phyloP scores from a whole-genome alignment of 2,888 invertebrate genomes.

The Limnephilus auricula region DNA sequence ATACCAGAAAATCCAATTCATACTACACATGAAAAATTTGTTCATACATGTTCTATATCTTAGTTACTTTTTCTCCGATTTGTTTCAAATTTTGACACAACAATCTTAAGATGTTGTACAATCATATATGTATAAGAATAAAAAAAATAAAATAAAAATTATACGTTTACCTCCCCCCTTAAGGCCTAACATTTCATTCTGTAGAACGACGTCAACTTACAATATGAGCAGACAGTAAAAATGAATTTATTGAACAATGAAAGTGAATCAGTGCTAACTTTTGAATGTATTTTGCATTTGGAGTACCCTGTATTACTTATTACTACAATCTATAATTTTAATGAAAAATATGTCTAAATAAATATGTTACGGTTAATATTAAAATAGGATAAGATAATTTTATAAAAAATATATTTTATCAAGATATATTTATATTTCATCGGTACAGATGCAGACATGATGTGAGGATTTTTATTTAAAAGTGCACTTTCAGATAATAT shows the following conservation, averaged over 20 bases:
- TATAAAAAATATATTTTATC: neutral
- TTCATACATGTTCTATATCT: too few species aligned
- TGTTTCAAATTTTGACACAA: too few species aligned
- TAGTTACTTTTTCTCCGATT: too few species aligned
- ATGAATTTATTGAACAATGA: neutral
- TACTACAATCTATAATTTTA: neutral
- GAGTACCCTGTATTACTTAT: neutral
- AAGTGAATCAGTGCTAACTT: neutral
- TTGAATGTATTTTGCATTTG: neutral
- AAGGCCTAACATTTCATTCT: neutral
- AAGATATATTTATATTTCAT: neutral
- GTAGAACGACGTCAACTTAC: neutral
- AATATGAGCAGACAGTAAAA: neutral
- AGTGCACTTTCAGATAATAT: neutral
- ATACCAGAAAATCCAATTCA: too few species aligned
- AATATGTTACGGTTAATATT: neutral
- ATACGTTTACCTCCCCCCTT: too few species aligned
- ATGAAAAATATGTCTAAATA: neutral
- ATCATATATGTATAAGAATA: too few species aligned
- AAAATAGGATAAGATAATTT: neutral
- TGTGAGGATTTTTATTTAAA: constrained; percentile 77
- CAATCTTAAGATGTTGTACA: too few species aligned
- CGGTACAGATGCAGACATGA: constrained; percentile 70
- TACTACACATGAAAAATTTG: too few species aligned
- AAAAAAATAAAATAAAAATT: too few species aligned